Evolutionary conservation across 2,113 vertebrate genomes (phyloP).

Genomic region (Clarias magur): DNA sequence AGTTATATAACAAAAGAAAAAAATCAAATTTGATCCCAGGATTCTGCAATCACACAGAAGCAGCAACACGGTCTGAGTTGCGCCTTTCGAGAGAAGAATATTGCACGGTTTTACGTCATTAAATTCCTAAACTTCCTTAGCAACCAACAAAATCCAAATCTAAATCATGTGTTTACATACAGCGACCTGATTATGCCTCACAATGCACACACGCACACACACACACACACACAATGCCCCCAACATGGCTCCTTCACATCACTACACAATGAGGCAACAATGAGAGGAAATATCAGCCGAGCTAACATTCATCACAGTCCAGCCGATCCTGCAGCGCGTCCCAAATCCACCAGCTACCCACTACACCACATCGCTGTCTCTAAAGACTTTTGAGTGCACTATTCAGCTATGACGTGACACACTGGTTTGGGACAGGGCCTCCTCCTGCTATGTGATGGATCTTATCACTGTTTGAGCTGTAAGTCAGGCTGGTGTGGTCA

Average conservation of each 20-base stretch:
- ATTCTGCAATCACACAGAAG: neutral
- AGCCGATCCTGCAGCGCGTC: constrained; percentile 10
- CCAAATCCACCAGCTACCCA: constrained; percentile 14
- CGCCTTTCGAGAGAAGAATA: neutral
- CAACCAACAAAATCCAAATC: neutral
- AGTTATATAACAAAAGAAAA: too few species aligned
- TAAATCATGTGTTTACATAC: constrained; percentile 31
- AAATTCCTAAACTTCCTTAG: neutral
- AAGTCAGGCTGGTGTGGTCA: constrained; percentile 47
- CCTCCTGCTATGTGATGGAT: constrained; percentile 25
- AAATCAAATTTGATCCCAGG: too few species aligned
- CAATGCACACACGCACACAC: too few species aligned
- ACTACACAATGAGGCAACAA: constrained; percentile 71
- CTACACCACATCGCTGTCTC: constrained; percentile 13
- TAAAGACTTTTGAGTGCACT: constrained; percentile 52
- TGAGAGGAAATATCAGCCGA: constrained; percentile 81
- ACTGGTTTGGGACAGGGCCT: neutral
- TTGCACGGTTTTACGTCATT: neutral
- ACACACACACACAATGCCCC: constrained; percentile 12
- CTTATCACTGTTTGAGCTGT: constrained; percentile 62
- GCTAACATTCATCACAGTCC: constrained; percentile 47
- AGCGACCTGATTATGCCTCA: neutral
- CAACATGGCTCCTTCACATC: constrained; percentile 20
- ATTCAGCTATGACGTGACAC: neutral
- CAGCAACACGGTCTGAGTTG: neutral